phyloP scores from a whole-genome alignment of 2,797 vertebrate genomes.

The Heliangelus exortis region DNA sequence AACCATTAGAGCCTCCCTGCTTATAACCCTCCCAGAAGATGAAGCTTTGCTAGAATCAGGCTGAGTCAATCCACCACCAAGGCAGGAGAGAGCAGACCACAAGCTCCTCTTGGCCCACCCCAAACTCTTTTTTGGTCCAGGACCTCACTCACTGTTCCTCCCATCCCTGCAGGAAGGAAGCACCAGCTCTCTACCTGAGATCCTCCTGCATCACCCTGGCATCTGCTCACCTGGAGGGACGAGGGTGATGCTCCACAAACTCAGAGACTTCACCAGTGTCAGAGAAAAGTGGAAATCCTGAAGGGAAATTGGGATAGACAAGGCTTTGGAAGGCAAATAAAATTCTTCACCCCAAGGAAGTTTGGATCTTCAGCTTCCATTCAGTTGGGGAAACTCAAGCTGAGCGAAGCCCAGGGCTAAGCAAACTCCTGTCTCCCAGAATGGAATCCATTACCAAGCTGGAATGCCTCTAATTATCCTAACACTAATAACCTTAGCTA shows the following conservation, averaged over 20 bases:
- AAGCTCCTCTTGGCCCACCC: neutral
- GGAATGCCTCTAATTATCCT: slow-evolving; percentile 62
- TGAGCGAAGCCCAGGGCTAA: slow-evolving; percentile 47
- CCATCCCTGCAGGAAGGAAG: neutral
- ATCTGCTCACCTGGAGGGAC: neutral
- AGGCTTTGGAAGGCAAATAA: neutral
- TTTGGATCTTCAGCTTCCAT: slow-evolving; percentile 48
- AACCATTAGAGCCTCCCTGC: neutral
- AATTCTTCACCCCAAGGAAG: slow-evolving; percentile 26
- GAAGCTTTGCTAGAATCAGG: neutral
- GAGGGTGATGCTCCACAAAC: neutral
- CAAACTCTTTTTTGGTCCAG: neutral
- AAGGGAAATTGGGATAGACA: slow-evolving; percentile 5
- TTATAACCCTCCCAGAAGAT: neutral
- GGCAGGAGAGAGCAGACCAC: neutral
- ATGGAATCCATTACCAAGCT: slow-evolving; percentile 51
- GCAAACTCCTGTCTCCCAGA: slow-evolving; percentile 22
- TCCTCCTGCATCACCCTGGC: no score
- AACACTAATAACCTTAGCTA: slow-evolving; percentile 53
- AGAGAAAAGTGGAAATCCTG: neutral
- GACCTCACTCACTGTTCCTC: neutral
- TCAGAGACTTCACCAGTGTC: neutral
- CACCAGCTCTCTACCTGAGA: accelerated
- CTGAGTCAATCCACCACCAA: neutral
- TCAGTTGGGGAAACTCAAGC: slow-evolving; percentile 39